phyloP scores from a whole-genome alignment of 1,140 invertebrate genomes.

The Drosophila nikananu region DNA sequence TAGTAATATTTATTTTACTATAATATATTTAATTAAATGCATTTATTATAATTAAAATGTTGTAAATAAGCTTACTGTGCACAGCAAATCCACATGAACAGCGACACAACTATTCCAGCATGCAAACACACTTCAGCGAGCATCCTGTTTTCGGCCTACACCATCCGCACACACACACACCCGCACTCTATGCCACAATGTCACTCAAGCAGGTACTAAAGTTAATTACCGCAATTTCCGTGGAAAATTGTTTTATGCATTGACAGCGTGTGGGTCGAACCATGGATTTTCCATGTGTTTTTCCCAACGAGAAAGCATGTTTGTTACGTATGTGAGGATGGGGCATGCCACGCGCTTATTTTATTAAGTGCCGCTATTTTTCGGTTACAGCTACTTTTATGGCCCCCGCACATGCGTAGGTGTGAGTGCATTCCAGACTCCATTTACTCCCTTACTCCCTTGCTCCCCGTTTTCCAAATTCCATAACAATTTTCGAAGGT shows the following conservation, averaged over 20 bases:
- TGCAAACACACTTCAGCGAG: conserved; percentile 24
- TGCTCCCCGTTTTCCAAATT: conserved; percentile 9
- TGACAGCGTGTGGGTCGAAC: conserved; percentile 66
- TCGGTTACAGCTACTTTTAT: conserved; percentile 68
- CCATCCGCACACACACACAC: conserved; percentile 10
- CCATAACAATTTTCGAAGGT: neutral
- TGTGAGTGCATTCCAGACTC: conserved; percentile 21
- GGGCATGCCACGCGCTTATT: conserved; percentile 56
- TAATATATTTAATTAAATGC: neutral
- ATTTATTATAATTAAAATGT: neutral
- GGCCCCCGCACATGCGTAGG: conserved; percentile 37
- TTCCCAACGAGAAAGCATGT: conserved; percentile 1
- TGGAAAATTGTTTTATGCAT: conserved; percentile 82
- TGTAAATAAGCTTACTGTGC: neutral
- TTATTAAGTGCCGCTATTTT: conserved; percentile 76
- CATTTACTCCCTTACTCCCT: neutral
- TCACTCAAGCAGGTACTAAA: conserved; percentile 83
- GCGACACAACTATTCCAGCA: conserved; percentile 14
- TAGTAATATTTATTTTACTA: neutral
- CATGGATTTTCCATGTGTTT: conserved; percentile 13
- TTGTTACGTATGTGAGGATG: neutral
- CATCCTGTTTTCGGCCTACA: conserved; percentile 40
- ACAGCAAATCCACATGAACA: conserved; percentile 6
- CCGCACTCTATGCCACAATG: conserved; percentile 50
- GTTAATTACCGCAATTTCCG: conserved; percentile 83